Base-by-base conservation (phyloP, 2,113 vertebrate genomes). In the Trogon melanurus region DNA sequence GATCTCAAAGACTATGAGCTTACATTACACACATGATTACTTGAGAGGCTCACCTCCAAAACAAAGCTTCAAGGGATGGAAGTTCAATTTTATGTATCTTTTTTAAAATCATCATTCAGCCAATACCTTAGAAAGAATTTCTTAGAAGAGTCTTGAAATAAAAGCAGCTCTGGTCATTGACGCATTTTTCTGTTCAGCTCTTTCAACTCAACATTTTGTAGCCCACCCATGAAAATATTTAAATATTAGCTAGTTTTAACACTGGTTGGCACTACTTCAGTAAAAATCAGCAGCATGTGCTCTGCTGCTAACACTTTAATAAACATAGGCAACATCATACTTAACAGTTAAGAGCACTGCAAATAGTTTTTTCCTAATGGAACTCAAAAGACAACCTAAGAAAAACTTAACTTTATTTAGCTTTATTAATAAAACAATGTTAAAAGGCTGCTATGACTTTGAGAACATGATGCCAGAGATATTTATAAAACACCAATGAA, bases 341-440 rank as follows among this genome's bases (percentile, higher is more conserved):
- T 45, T 58, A 16, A 44, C 21, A 38, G 30, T 57, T 57, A n/a
- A n/a, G 10, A 83, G 16, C 18, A 71, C 23, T 19, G 19, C 19
- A 47, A 65, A n/a, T 4, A 54, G 15, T 22, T 69, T 76, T 41
- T 45, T 38, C 38, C 20, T 73, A 88, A 64, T 3, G 64, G 15
- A 80, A 84, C 6, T n/a, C 50, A 30, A 64, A 75, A n/a, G 61
- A 58, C 27, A 78, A 44, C 10, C 15, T 32, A 72, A 48, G 19
- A 65, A 86, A 82, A 84, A 15, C 11, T 56, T 75, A 32, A 65
- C 16, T 92, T 85, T 26, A 57, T 29, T 75, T 75, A 79, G 21
- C 91, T 97, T 96, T 96, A 95, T 96, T 95, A 85, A 69, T 48
- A 80, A 94, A 93, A 70, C 11, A 64, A 67, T 32, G n/a, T 79